These are phyloP conservation scores for Phoxinus dragarum DNA, from an alignment of 2,797 vertebrate genomes.

Conservation along the genomic window DNA sequence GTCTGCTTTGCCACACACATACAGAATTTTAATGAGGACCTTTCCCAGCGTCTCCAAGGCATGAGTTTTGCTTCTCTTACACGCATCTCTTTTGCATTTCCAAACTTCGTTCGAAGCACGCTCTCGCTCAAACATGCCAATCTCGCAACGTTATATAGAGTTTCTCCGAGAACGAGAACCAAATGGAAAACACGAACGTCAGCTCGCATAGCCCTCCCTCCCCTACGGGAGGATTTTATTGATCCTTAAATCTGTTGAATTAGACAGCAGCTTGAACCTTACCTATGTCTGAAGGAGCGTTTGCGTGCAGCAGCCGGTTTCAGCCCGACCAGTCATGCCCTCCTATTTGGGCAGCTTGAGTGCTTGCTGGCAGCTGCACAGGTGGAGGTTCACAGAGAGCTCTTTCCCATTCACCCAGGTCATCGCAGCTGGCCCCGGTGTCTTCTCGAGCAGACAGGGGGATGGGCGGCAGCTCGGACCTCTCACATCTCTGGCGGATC, in stretches of 20 bases:
- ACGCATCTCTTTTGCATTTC: neutral
- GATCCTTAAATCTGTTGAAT: conserved; percentile 41
- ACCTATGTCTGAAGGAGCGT: conserved; percentile 58
- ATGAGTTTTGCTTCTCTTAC: conserved; percentile 4
- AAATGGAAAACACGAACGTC: neutral
- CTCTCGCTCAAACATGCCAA: neutral
- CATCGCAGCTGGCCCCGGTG: conserved; percentile 59
- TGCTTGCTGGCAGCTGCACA: conserved; percentile 27
- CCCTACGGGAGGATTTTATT: neutral
- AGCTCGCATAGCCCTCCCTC: neutral
- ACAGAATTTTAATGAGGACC: conserved; percentile 48
- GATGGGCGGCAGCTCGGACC: conserved; percentile 44
- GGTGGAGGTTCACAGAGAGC: conserved; percentile 69
- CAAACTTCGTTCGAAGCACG: neutral
- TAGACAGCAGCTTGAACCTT: conserved; percentile 49
- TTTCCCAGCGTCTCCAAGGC: conserved; percentile 8
- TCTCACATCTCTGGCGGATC: conserved; percentile 57
- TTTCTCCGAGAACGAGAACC: neutral
- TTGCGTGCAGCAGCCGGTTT: conserved; percentile 55
- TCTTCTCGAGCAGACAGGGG: conserved; percentile 44
- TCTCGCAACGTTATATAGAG: neutral
- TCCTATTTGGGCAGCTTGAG: conserved; percentile 46
- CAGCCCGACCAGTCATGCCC: conserved; percentile 48
- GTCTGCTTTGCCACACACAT: conserved; percentile 15
- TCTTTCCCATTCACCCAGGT: conserved; percentile 61